Base-by-base conservation (phyloP, 2,888 invertebrate genomes). In the Oligia latruncula region DNA sequence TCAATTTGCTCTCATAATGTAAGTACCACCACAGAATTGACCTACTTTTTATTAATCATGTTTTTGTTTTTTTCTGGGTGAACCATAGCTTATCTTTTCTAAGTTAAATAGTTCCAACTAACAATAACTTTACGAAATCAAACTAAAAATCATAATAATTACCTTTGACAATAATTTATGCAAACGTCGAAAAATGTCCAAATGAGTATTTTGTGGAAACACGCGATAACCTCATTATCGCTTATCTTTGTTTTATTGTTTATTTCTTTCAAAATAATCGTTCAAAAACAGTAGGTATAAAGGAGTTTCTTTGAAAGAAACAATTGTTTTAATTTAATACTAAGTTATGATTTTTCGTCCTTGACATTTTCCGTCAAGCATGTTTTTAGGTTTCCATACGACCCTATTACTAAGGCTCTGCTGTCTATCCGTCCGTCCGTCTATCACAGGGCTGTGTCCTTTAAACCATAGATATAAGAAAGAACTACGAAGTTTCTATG, bases 161-260 rank as follows among this genome's bases (percentile, higher is more conserved):
- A 0, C 17, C 11, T 49, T 4, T 64, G 52, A 64, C 43, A 62
- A 77, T 64, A 11, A 46, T 11, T 17, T 23, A 6, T 40, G 1
- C 17, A 55, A 77, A 52, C 17, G 55, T 20, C 29, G 20, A 66
- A 58, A 46, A 65, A 13, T 71, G n/a, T 70, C 15, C 23, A 20
- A 49, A 58, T 11, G 5, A 8, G 17, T 55, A 23, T 49, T 81
- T 80, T 66, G 43, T 62, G 1, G 23, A 35, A 43, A 62, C 68
- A 81, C 60, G 82, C 82, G 52, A 82, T 70, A 49, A 29, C 11
- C 58, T 60, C 68, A 60, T 82, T 73, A 77, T 11, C 2, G 8
- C 43, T 43, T 81, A 35, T 35, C 5, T 67, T 58, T 55, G 17
- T 76, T 78, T 68, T 60, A 81, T 74, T 67, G 13, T 74, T 35